These are phyloP conservation scores for Ptyas mucosa DNA, from an alignment of 2,113 vertebrate genomes.

Conservation along the genomic window DNA sequence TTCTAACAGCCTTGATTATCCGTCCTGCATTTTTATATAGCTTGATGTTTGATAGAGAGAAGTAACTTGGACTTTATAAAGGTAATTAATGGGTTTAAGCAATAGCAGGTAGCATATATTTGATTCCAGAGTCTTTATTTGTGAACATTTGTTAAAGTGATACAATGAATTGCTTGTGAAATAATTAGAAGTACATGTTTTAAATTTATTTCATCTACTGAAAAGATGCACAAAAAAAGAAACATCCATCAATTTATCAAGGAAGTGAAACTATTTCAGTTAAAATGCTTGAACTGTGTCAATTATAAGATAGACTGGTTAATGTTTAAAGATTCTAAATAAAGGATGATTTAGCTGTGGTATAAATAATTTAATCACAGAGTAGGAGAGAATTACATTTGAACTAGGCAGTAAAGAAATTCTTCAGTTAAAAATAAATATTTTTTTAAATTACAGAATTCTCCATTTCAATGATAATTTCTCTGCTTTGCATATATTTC, in stretches of 20 bases:
- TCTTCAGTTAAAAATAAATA: neutral
- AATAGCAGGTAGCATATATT: neutral
- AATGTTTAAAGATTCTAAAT: neutral
- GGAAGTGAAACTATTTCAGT: neutral
- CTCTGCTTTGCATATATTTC: fast-evolving
- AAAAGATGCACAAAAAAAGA: neutral
- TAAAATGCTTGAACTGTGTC: neutral
- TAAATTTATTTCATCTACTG: neutral
- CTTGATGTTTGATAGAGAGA: neutral
- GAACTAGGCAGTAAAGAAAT: neutral
- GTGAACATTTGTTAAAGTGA: neutral
- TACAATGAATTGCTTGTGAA: neutral
- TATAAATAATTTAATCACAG: neutral
- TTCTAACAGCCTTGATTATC: neutral
- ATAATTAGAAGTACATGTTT: neutral
- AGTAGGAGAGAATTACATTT: neutral
- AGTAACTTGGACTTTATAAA: neutral
- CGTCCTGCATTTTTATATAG: neutral
- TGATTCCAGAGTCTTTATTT: neutral
- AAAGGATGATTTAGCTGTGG: neutral
- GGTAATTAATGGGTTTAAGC: neutral
- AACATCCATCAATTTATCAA: neutral
- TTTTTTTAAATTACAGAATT: neutral
- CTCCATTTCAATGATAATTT: neutral
- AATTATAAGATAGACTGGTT: neutral